These are phyloP conservation scores for Narcine bancroftii DNA, from an alignment of 2,113 vertebrate species.

Conservation along the genomic window DNA sequence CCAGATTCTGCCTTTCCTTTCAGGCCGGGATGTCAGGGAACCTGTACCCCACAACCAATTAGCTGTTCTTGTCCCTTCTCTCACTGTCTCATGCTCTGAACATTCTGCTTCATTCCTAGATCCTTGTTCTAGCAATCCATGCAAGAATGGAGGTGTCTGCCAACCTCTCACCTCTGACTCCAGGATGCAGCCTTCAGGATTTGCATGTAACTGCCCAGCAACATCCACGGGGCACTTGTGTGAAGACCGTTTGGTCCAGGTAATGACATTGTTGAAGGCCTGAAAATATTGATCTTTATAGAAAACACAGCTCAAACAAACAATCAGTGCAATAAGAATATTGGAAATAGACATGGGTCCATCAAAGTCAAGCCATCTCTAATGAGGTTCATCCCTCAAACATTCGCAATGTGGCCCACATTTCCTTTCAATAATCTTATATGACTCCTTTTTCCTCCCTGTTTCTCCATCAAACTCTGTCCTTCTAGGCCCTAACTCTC, in stretches of 20 bases:
- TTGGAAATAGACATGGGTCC: neutral
- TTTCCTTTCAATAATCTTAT: too few relatives aligned
- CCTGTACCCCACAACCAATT: neutral
- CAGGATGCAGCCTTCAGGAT: constrained; percentile 37
- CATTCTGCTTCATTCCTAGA: constrained; percentile 39
- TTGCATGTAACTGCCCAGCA: constrained; percentile 43
- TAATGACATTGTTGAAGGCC: constrained; percentile 30
- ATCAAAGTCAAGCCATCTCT: neutral
- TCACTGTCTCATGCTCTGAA: neutral
- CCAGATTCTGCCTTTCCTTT: neutral
- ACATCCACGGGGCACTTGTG: constrained; percentile 42
- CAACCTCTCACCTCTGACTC: constrained; percentile 45
- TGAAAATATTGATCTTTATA: neutral
- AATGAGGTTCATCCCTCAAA: too few relatives aligned
- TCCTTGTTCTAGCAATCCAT: constrained; percentile 43
- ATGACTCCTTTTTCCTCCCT: too few relatives aligned
- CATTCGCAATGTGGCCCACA: too few relatives aligned
- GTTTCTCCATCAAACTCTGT: too few relatives aligned
- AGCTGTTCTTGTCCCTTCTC: neutral
- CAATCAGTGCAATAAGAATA: neutral
- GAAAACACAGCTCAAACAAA: neutral
- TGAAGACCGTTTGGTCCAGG: constrained; percentile 43
- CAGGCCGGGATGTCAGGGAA: neutral
- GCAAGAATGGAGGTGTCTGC: constrained; percentile 46
- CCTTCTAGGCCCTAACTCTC: neutral